A percentile compares a stretch with the other conserved stretches of the same genome.
Evolutionary conservation across 2,797 vertebrate species (phyloP).

Genomic region (Falco berigora): DNA sequence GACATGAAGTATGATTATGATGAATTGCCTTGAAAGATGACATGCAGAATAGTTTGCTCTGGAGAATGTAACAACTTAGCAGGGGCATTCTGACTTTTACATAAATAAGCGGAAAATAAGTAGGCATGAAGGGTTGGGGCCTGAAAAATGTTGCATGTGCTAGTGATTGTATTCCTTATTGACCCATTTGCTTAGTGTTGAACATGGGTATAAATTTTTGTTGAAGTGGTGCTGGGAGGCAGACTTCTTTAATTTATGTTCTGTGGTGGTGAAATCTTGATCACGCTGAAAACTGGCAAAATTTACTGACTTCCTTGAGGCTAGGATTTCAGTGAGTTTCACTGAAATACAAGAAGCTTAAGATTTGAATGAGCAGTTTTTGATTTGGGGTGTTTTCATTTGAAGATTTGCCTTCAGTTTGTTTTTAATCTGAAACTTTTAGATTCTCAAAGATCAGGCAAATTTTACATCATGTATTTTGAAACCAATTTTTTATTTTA

Average conservation of each 20-base stretch:
- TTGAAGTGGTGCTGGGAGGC: background rate
- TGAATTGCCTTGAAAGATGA: background rate
- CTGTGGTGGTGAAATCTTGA: background rate
- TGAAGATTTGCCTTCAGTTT: background rate
- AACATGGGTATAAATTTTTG: background rate
- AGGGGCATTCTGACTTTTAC: background rate
- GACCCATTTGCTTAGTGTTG: background rate
- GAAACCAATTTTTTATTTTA: background rate
- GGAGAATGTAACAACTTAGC: background rate
- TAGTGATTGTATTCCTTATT: background rate
- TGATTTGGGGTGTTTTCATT: background rate
- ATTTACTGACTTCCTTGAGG: background rate
- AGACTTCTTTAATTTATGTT: background rate
- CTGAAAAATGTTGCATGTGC: fast-evolving
- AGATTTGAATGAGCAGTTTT: background rate
- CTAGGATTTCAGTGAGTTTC: background rate
- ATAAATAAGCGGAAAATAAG: background rate
- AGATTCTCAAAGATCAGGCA: background rate
- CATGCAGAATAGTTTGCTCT: background rate
- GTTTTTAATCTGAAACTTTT: background rate
- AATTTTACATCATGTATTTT: background rate
- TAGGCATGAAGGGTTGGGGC: background rate
- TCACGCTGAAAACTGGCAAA: background rate
- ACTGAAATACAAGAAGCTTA: background rate
- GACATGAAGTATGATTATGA: background rate